Evolutionary conservation across 2,113 vertebrate species (phyloP).

Genomic region (Odocoileus virginianus): DNA sequence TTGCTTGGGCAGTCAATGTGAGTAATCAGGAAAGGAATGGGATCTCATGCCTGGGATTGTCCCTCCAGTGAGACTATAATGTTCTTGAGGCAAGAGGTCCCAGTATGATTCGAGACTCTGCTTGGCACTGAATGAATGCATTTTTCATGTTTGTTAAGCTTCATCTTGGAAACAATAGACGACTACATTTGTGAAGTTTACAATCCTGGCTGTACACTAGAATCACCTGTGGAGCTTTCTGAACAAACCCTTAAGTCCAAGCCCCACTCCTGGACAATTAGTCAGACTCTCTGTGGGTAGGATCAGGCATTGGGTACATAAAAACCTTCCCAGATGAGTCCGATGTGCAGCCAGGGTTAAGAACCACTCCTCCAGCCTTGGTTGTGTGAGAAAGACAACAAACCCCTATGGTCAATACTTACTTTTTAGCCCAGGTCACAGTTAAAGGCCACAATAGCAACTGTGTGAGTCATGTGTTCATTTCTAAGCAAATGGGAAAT

Average conservation of each 20-base stretch:
- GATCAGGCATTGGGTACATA: not conserved
- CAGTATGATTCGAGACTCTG: not conserved
- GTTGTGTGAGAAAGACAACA: not conserved
- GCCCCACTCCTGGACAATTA: not conserved
- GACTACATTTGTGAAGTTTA: not conserved
- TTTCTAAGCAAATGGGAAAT: conserved; percentile 13
- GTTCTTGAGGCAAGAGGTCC: not conserved
- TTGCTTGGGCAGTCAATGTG: not conserved
- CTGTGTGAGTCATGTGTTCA: not conserved
- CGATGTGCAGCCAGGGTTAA: not conserved
- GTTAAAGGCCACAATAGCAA: not conserved
- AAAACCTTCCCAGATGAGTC: not conserved
- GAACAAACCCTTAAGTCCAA: not conserved
- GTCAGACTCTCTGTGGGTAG: not conserved
- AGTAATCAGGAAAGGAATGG: not conserved
- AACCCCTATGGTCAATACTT: not conserved
- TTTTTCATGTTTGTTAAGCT: not conserved
- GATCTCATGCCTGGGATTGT: not conserved
- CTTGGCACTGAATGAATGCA: not conserved
- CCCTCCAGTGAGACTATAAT: not conserved
- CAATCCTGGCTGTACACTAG: not conserved
- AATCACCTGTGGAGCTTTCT: not conserved
- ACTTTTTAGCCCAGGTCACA: not conserved
- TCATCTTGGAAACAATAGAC: not conserved
- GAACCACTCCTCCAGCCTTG: not conserved